Conservation (phyloP, 2,113 vertebrate genomes). For the Conger conger region DNA sequence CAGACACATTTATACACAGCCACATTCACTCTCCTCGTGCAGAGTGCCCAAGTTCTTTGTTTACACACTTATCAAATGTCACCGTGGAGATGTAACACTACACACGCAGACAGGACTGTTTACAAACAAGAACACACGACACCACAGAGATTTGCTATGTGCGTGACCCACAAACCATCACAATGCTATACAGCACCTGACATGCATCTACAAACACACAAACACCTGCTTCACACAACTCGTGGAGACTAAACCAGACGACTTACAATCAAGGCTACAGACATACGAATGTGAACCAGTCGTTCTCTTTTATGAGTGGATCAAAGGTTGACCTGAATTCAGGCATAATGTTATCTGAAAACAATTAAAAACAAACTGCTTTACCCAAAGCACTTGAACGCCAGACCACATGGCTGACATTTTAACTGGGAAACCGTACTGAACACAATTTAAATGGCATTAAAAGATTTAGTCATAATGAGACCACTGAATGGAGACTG, state of each 20-base stretch:
- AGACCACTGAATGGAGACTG: background rate
- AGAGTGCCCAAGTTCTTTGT: too few relatives aligned
- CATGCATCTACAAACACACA: background rate
- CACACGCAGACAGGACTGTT: background rate
- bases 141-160: background rate
- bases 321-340: background rate
- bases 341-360: background rate
- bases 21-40: too few relatives aligned
- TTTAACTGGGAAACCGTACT: background rate
- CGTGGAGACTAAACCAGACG: too few relatives aligned
- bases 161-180: too few relatives aligned
- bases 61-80: background rate
- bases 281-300: background rate
- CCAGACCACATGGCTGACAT: background rate
- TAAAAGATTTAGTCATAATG: too few relatives aligned
- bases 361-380: background rate
- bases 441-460: background rate
- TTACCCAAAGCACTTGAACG: background rate
- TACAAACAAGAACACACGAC: conserved; percentile 2
- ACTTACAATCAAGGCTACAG: background rate
- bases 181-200: too few relatives aligned
- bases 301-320: background rate
- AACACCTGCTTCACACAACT: background rate
- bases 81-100: background rate
- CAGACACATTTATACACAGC: background rate